Percentiles rank a stretch among this genome's conserved stretches.
These are phyloP conservation scores for Melipona beecheii DNA, from an alignment of 2,888 invertebrate genomes.

Conservation along the genomic window DNA sequence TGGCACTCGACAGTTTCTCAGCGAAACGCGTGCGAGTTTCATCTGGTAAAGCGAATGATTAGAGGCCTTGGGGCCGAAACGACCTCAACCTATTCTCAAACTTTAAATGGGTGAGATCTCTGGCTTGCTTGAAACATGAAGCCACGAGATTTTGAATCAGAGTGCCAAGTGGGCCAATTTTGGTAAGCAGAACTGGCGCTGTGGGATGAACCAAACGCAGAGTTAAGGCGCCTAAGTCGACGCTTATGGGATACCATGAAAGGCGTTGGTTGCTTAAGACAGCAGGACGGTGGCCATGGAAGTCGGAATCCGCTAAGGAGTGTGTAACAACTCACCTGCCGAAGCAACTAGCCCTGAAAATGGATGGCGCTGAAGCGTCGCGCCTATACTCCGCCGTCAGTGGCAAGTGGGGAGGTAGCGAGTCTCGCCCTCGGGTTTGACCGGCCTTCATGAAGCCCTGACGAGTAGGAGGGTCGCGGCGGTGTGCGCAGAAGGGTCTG, in stretches of 20 bases:
- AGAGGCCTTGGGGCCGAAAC: neutral
- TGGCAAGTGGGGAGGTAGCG: no score
- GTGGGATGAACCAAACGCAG: constrained; percentile 87
- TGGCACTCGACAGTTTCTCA: constrained; percentile 13
- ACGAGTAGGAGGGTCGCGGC: constrained; percentile 86
- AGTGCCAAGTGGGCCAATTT: constrained; percentile 46
- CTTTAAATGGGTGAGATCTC: no score
- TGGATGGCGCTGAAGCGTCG: constrained; percentile 87
- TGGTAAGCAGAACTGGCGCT: constrained; percentile 91
- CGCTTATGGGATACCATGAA: constrained; percentile 82
- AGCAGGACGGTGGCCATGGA: constrained; percentile 91
- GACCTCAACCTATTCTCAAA: neutral
- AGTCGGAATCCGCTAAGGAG: constrained; percentile 85
- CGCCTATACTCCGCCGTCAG: constrained; percentile 86
- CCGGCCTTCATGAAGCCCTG: constrained; percentile 84
- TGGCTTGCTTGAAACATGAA: no score
- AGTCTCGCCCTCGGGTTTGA: no score
- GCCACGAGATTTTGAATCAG: neutral
- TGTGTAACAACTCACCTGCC: constrained; percentile 84
- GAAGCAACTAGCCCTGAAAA: constrained; percentile 89
- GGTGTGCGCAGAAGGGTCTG: constrained; percentile 74
- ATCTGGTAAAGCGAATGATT: neutral
- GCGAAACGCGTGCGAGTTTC: neutral
- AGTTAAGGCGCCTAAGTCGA: constrained; percentile 70
- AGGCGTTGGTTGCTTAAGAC: constrained; percentile 87